Evolutionary conservation across 2,113 vertebrate genomes (phyloP).

Genomic region (Corydoras sp.): DNA sequence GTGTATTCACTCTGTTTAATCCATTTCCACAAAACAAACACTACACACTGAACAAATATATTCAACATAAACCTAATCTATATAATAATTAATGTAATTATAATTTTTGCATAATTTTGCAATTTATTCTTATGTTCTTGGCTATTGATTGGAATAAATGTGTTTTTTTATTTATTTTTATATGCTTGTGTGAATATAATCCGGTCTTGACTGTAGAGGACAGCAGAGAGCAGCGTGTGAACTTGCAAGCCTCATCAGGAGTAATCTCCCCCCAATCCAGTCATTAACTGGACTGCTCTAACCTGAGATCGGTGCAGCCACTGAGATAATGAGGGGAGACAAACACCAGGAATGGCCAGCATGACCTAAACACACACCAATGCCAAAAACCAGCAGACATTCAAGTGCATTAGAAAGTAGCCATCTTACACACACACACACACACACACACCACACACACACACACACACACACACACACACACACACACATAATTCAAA

Average conservation of each 20-base stretch:
- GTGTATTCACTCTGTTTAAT: too few relatives aligned
- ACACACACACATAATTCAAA: not conserved
- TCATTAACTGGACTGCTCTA: conserved; percentile 23
- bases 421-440: not conserved
- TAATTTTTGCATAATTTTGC: not conserved
- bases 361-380: conserved; percentile 11
- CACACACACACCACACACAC: not conserved
- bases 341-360: conserved; percentile 9
- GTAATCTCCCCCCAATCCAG: conserved; percentile 23
- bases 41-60: too few relatives aligned
- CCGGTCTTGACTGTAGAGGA: conserved; percentile 45
- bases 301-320: conserved; percentile 28
- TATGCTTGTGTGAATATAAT: conserved; percentile 19
- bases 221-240: conserved; percentile 45
- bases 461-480: not conserved
- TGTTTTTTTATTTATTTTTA: not conserved
- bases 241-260: conserved; percentile 17
- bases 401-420: not conserved
- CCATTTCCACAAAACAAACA: too few relatives aligned
- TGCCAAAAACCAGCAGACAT: conserved; percentile 9
- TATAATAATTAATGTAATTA: too few relatives aligned
- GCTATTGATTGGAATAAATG: not conserved
- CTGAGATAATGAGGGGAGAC: conserved; percentile 31
- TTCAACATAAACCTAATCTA: too few relatives aligned
- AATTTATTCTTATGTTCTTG: not conserved